Evolutionary conservation across 2,888 invertebrate species (phyloP).

Genomic region (Lacanobia wlatinum): DNA sequence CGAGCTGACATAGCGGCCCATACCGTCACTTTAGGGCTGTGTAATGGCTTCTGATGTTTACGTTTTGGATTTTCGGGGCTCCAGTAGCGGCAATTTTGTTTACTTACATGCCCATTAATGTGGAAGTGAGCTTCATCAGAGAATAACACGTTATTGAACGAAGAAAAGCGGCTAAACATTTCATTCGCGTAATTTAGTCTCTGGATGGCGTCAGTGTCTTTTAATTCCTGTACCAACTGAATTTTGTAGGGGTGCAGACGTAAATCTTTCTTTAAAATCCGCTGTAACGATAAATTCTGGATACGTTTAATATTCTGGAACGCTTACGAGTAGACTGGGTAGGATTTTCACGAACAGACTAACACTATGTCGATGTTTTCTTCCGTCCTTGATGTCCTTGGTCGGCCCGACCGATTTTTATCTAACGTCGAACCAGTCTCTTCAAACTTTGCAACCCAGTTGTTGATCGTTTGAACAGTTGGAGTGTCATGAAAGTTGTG

Average conservation of each 20-base stretch:
- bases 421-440: constrained; percentile 39
- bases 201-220: too few relatives aligned
- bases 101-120: constrained; percentile 41
- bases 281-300: too few relatives aligned
- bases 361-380: constrained; percentile 32
- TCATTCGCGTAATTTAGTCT: too few relatives aligned
- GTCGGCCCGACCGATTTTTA: constrained; percentile 37
- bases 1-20: too few relatives aligned
- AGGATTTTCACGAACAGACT: constrained; percentile 28
- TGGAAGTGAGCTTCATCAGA: too few relatives aligned
- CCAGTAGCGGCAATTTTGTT: constrained; percentile 29
- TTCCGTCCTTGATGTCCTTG: constrained; percentile 37
- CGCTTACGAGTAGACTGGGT: constrained; percentile 8
- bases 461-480: constrained; percentile 20
- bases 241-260: too few relatives aligned
- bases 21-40: constrained; percentile 28
- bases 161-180: too few relatives aligned
- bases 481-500: constrained; percentile 17
- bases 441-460: constrained; percentile 36
- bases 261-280: too few relatives aligned
- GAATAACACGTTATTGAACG: background rate
- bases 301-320: too few relatives aligned
- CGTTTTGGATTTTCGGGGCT: constrained; percentile 46
- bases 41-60: constrained; percentile 58
- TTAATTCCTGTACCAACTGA: too few relatives aligned